These are phyloP conservation scores for Siphonodentalium dalli DNA, from an alignment of 2,888 invertebrate species.

Conservation along the genomic window DNA sequence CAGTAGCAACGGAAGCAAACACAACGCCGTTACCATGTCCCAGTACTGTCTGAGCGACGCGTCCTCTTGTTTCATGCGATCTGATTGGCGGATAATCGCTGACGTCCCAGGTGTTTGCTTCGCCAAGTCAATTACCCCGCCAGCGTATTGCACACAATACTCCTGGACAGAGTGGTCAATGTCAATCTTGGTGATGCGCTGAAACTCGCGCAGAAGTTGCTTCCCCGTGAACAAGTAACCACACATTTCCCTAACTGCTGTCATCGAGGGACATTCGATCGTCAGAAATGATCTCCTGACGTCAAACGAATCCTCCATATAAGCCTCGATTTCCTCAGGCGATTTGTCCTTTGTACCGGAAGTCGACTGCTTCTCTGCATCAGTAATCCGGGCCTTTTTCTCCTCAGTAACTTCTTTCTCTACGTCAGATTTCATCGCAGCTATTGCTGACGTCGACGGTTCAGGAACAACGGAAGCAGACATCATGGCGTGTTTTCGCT, in stretches of 20 bases:
- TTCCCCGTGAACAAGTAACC: conserved; percentile 51
- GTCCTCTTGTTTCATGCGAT: conserved; percentile 51
- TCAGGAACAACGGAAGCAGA: conserved; percentile 48
- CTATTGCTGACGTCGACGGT: conserved; percentile 38
- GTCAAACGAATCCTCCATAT: conserved; percentile 55
- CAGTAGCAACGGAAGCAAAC: conserved; percentile 50
- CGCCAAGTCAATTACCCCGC: conserved; percentile 47
- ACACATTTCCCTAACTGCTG: conserved; percentile 47
- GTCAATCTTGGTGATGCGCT: conserved; percentile 51
- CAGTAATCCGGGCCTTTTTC: conserved; percentile 26
- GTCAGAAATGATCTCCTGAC: conserved; percentile 49
- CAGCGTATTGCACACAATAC: conserved; percentile 53
- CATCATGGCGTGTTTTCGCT: conserved; percentile 49
- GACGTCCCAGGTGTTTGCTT: conserved; percentile 42
- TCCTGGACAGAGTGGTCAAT: conserved; percentile 55
- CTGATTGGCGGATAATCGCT: conserved; percentile 47
- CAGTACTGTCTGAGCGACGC: conserved; percentile 53
- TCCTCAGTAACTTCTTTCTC: conserved; percentile 28
- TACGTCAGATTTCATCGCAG: conserved; percentile 25
- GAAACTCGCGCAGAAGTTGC: conserved; percentile 52
- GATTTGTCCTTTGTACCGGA: conserved; percentile 31
- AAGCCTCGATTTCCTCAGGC: conserved; percentile 45
- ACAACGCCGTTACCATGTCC: conserved; percentile 58
- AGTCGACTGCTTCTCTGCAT: conserved; percentile 13
- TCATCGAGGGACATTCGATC: conserved; percentile 50